Percentiles rank a stretch among this genome's conserved stretches.
These are phyloP conservation scores for Todus mexicanus DNA, from an alignment of 2,797 vertebrate species.

Conservation along the genomic window DNA sequence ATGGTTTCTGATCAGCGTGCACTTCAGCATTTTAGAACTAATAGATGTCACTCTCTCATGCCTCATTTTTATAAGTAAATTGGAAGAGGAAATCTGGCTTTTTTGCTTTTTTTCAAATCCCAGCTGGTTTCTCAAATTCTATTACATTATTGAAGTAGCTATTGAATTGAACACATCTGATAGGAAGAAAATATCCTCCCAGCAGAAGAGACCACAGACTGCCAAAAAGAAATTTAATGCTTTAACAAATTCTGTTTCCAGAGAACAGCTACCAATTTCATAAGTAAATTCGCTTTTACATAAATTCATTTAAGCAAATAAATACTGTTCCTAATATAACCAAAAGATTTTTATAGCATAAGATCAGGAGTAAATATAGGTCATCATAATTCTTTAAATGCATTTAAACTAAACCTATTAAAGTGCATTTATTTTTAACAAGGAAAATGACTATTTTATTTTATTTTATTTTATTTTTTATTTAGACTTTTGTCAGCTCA, in stretches of 20 bases:
- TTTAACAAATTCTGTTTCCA: background rate
- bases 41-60: background rate
- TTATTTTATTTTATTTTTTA: background rate
- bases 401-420: background rate
- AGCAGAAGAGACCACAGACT: background rate
- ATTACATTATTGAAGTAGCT: background rate
- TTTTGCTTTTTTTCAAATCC: background rate
- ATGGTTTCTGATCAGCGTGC: background rate
- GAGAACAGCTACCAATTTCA: background rate
- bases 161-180: background rate
- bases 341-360: background rate
- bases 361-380: background rate
- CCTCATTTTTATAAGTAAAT: conserved; percentile 1
- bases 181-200: background rate
- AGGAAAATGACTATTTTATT: background rate
- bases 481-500: background rate
- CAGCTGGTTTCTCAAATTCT: conserved; percentile 2
- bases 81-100: background rate
- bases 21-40: background rate
- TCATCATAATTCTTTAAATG: background rate
- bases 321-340: background rate
- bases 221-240: background rate
- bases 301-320: background rate
- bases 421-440: background rate
- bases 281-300: background rate